A percentile compares a stretch with the other conserved stretches of the same genome.
These are phyloP conservation scores for Archaeoteleia sp. DNA, from an alignment of 2,888 invertebrate genomes.

Conservation along the genomic window DNA sequence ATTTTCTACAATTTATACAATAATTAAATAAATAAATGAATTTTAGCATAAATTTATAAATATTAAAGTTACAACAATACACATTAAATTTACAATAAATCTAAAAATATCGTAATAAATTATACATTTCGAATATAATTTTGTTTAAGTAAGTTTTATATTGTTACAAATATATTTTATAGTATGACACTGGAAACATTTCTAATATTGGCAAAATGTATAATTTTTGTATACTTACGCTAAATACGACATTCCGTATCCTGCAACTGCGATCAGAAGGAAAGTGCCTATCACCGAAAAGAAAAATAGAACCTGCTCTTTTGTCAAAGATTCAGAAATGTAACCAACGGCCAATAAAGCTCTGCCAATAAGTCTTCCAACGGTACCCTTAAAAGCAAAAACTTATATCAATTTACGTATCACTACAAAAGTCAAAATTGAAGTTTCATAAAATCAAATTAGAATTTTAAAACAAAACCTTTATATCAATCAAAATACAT, in stretches of 20 bases:
- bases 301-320: conserved; percentile 87
- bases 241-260: conserved; percentile 90
- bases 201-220: conserved; percentile 28
- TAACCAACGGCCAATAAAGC: conserved; percentile 83
- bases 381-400: conserved; percentile 76
- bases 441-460: no score
- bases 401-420: no score
- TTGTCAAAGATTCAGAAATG: conserved; percentile 82
- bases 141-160: no score
- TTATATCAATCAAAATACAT: no score
- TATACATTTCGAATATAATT: no score
- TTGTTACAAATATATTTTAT: no score
- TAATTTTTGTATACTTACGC: conserved; percentile 76
- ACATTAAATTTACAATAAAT: no score
- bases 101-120: no score
- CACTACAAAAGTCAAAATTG: no score
- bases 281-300: conserved; percentile 87
- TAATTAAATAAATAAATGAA: neutral
- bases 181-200: no score
- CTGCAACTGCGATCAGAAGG: conserved; percentile 84
- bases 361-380: conserved; percentile 82
- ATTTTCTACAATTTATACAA: conserved; percentile 71
- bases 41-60: neutral
- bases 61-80: no score
- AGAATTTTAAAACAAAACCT: no score